Conservation (phyloP, 2,888 invertebrate species). For the Atethmia centrago region DNA sequence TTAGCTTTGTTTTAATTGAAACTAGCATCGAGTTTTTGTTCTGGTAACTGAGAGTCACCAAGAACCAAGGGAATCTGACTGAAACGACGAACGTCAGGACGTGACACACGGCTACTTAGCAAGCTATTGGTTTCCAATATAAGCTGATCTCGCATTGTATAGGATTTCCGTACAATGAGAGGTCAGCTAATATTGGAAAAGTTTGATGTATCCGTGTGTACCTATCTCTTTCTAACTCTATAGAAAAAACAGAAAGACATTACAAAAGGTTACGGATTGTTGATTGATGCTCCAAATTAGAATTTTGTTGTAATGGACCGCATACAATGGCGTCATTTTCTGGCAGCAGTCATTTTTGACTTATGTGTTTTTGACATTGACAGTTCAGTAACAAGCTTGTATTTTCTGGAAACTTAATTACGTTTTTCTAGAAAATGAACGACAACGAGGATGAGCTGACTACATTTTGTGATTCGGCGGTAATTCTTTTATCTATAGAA, state of each 20-base stretch:
- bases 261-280: too few species aligned
- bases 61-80: too few species aligned
- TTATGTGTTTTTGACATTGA: slow-evolving; percentile 47
- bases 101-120: too few species aligned
- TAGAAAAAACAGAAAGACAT: background rate
- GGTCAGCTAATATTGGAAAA: too few species aligned
- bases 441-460: slow-evolving; percentile 91
- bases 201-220: too few species aligned
- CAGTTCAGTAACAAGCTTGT: slow-evolving; percentile 55
- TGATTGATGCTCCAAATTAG: background rate
- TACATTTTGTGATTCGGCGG: slow-evolving; percentile 97
- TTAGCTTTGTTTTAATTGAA: too few species aligned
- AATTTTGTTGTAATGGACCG: background rate
- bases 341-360: slow-evolving; percentile 18
- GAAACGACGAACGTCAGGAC: too few species aligned
- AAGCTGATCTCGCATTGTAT: too few species aligned
- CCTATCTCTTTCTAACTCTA: background rate
- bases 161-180: too few species aligned
- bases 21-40: too few species aligned
- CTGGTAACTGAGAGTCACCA: too few species aligned
- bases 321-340: slow-evolving; percentile 44
- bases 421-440: slow-evolving; percentile 80
- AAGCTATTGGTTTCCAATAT: too few species aligned
- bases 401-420: slow-evolving; percentile 43
- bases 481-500: slow-evolving; percentile 81